Evolutionary conservation across 2,888 invertebrate genomes (phyloP).

Genomic region (Oligia strigilis): DNA sequence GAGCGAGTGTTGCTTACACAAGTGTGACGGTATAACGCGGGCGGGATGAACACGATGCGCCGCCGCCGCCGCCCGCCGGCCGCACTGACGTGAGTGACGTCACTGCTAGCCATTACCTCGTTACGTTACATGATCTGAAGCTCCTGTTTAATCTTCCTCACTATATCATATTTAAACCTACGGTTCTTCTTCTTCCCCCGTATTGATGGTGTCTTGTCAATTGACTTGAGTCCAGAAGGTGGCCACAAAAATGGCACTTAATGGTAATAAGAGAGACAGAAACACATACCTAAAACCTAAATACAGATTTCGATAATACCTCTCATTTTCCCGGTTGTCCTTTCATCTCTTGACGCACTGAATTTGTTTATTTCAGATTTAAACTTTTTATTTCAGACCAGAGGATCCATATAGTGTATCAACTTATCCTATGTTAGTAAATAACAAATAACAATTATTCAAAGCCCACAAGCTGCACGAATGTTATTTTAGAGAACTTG

Average conservation of each 20-base stretch:
- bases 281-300: background rate
- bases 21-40: slow-evolving; percentile 32
- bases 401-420: too few relatives aligned
- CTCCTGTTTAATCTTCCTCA: background rate
- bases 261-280: background rate
- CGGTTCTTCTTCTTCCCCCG: background rate
- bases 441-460: too few relatives aligned
- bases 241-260: background rate
- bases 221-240: background rate
- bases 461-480: too few relatives aligned
- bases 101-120: slow-evolving; percentile 14
- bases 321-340: background rate
- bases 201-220: background rate
- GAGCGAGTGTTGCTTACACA: slow-evolving; percentile 21
- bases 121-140: slow-evolving; percentile 1
- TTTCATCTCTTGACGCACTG: background rate
- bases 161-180: background rate
- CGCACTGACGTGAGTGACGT: slow-evolving; percentile 25
- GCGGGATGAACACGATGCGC: slow-evolving; percentile 4
- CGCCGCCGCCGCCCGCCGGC: slow-evolving; percentile 11
- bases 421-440: too few relatives aligned
- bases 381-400: too few relatives aligned
- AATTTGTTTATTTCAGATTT: too few relatives aligned
- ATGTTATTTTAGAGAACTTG: background rate
- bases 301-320: background rate